These are phyloP conservation scores for Stenchaetothrips biformis DNA, from an alignment of 2,888 invertebrate genomes.

Conservation along the genomic window DNA sequence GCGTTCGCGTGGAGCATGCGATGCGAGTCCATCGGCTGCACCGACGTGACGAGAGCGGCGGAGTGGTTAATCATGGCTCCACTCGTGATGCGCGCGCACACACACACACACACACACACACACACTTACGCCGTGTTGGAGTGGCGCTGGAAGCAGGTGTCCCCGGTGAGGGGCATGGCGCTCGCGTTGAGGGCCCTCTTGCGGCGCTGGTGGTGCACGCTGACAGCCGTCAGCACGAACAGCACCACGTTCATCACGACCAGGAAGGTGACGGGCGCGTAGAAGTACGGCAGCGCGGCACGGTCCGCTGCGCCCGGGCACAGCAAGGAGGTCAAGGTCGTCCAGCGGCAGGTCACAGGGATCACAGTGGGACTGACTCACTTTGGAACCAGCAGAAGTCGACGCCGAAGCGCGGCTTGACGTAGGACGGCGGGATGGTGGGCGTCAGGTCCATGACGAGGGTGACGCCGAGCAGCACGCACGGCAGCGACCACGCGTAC, in stretches of 20 bases:
- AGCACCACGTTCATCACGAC: constrained; percentile 53
- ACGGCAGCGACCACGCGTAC: constrained; percentile 54
- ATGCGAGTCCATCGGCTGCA: too few relatives aligned
- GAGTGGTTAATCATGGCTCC: too few relatives aligned
- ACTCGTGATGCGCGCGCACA: too few relatives aligned
- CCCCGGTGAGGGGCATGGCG: neutral
- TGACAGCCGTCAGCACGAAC: constrained; percentile 51
- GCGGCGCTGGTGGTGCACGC: neutral
- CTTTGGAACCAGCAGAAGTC: constrained; percentile 59
- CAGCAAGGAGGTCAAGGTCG: neutral
- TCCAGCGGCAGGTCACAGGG: too few relatives aligned
- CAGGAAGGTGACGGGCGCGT: constrained; percentile 56
- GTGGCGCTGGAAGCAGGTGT: neutral
- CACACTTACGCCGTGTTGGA: neutral
- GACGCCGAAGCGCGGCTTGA: constrained; percentile 56
- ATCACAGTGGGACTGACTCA: constrained; percentile 49
- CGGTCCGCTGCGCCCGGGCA: constrained; percentile 49
- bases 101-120: neutral
- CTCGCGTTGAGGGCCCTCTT: constrained; percentile 17
- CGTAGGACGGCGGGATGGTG: constrained; percentile 55
- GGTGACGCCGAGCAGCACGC: constrained; percentile 53
- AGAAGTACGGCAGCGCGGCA: constrained; percentile 58
- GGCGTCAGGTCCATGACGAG: constrained; percentile 56
- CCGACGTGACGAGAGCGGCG: too few relatives aligned
- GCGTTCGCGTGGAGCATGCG: too few relatives aligned